phyloP scores from a whole-genome alignment of 2,888 invertebrate species.

The Mythimna impura region DNA sequence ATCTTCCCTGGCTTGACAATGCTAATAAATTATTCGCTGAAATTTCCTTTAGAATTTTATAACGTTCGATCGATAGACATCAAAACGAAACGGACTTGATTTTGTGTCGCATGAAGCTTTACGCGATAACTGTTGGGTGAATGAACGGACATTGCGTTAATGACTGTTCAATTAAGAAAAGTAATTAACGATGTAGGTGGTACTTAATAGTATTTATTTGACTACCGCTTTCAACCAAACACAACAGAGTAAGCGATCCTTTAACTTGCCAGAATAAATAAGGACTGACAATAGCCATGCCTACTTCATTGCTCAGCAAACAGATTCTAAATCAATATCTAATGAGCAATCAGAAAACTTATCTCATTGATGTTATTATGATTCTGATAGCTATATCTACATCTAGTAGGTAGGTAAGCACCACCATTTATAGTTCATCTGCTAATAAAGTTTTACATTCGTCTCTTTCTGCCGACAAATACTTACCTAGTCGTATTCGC shows the following conservation, averaged over 20 bases:
- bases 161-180: slow-evolving; percentile 26
- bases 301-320: not conserved
- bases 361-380: not conserved
- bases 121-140: slow-evolving; percentile 17
- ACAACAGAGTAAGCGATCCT: not conserved
- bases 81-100: slow-evolving; percentile 24
- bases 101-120: slow-evolving; percentile 2
- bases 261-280: slow-evolving; percentile 2
- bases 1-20: slow-evolving; percentile 4
- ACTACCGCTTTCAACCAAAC: not conserved
- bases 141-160: slow-evolving; percentile 9
- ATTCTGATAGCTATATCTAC: not conserved
- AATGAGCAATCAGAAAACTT: slow-evolving; percentile 9
- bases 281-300: not conserved
- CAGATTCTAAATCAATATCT: slow-evolving; percentile 14
- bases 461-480: slow-evolving; percentile 11
- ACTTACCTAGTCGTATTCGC: slow-evolving; percentile 2
- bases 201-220: not conserved
- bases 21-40: slow-evolving; percentile 34
- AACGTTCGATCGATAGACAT: slow-evolving; percentile 18
- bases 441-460: slow-evolving; percentile 8
- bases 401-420: not conserved
- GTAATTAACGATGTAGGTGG: slow-evolving; percentile 13
- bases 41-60: slow-evolving; percentile 40
- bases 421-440: not conserved